Percentiles rank a stretch among this genome's conserved stretches.
These are phyloP conservation scores for Bradypodion ventrale DNA, from an alignment of 2,797 vertebrate species.

Conservation along the genomic window DNA sequence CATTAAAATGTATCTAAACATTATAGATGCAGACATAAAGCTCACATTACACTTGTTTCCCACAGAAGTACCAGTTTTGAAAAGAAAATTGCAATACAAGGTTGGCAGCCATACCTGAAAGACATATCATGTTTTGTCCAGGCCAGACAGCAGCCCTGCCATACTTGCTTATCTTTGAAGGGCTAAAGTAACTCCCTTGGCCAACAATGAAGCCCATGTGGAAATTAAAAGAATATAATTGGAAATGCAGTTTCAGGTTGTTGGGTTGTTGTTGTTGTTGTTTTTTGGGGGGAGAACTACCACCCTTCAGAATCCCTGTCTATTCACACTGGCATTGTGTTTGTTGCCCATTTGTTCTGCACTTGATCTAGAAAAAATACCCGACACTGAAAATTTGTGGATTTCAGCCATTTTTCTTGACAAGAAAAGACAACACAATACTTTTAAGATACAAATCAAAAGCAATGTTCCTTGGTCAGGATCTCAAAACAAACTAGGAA, in stretches of 20 bases:
- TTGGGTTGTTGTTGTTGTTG: too few relatives aligned
- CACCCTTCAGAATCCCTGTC: too few relatives aligned
- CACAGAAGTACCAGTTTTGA: neutral
- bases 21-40: neutral
- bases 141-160: neutral
- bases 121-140: neutral
- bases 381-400: neutral
- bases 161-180: neutral
- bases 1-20: neutral
- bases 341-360: conserved; percentile 21
- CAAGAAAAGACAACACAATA: neutral
- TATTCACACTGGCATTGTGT: neutral
- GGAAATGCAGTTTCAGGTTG: too few relatives aligned
- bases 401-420: neutral
- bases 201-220: neutral
- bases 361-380: conserved; percentile 3
- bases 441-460: too few relatives aligned
- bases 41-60: neutral
- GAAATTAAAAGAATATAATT: neutral
- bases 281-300: conserved; percentile 9
- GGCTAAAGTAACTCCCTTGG: neutral
- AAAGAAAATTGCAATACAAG: neutral
- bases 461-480: too few relatives aligned
- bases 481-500: too few relatives aligned
- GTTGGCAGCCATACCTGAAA: neutral